Evolutionary conservation across 2,113 vertebrate species (phyloP).

Genomic region (Pelmatolapia mariae): DNA sequence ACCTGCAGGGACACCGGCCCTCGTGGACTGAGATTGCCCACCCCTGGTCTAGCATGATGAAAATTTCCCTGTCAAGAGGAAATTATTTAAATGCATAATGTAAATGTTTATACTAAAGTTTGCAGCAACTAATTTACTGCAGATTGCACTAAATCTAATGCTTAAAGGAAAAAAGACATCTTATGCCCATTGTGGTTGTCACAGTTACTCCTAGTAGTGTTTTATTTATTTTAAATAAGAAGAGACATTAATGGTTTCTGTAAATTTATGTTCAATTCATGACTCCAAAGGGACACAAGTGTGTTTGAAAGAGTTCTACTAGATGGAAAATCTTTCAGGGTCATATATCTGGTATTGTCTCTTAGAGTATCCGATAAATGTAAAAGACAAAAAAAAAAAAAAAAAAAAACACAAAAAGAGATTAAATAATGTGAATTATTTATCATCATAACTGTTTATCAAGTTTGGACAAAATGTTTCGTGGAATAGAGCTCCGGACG

Average conservation of each 20-base stretch:
- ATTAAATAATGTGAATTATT: not conserved
- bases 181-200: not conserved
- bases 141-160: not conserved
- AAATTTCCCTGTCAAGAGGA: not conserved
- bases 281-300: not conserved
- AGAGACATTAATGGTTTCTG: not conserved
- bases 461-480: not conserved
- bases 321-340: not conserved
- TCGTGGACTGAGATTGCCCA: too few species aligned
- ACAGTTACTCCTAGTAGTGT: not conserved
- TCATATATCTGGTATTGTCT: not conserved
- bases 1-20: too few species aligned
- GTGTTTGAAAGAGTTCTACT: not conserved
- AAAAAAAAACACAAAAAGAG: not conserved
- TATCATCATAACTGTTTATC: not conserved
- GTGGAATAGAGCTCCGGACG: not conserved
- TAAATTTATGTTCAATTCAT: not conserved
- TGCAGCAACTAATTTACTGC: not conserved
- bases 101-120: not conserved
- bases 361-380: not conserved
- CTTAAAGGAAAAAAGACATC: not conserved
- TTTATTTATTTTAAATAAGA: not conserved
- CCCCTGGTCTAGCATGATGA: not conserved
- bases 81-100: not conserved
- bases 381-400: rapidly evolving